phyloP scores from a whole-genome alignment of 1,140 invertebrate species.

The Pogonognathellus flavescens region DNA sequence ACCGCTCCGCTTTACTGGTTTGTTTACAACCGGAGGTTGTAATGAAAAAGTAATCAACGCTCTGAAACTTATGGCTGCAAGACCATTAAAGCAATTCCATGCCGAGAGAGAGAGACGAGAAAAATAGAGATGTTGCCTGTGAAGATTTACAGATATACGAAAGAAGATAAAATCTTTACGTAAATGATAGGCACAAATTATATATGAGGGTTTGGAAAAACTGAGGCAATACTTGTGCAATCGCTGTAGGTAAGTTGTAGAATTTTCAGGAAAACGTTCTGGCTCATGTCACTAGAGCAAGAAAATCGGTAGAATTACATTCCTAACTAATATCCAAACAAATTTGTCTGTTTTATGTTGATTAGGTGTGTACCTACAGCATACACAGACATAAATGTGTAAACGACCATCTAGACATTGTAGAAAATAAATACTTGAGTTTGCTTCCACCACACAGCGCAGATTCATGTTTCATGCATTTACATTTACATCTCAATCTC shows the following conservation, averaged over 20 bases:
- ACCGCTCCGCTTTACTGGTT: neutral
- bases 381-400: too few relatives aligned
- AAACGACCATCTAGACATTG: too few relatives aligned
- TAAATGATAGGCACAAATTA: neutral
- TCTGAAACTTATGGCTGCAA: neutral
- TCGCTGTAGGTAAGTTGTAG: neutral
- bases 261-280: neutral
- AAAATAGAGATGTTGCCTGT: neutral
- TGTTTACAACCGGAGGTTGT: neutral
- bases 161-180: neutral
- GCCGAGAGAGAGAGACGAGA: neutral
- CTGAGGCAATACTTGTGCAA: neutral
- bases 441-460: too few relatives aligned
- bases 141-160: neutral
- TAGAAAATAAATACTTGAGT: too few relatives aligned
- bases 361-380: too few relatives aligned
- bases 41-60: conserved; percentile 18
- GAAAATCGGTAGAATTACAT: too few relatives aligned
- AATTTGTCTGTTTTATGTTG: too few relatives aligned
- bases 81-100: conserved; percentile 2
- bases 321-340: too few relatives aligned
- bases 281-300: neutral
- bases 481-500: too few relatives aligned
- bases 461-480: too few relatives aligned
- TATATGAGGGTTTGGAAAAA: neutral